Percentiles rank a stretch among this genome's conserved stretches.
Conservation (phyloP, 2,113 vertebrate species). For the Oncorhynchus nerka region DNA sequence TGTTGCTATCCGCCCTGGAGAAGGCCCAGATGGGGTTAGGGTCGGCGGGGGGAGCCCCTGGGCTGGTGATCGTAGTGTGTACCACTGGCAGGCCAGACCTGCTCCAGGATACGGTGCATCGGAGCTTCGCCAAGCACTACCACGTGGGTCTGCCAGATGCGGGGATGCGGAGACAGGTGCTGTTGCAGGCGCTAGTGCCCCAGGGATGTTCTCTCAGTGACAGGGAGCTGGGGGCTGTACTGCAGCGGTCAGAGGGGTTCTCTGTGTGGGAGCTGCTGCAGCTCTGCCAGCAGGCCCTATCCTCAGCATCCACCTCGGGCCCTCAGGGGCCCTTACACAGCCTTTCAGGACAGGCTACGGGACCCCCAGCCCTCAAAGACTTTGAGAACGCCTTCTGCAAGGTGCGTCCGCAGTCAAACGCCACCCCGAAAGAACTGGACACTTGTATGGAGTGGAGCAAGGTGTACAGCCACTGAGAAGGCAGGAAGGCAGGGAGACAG, state of each 20-base stretch:
- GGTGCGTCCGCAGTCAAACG: slow-evolving; percentile 75
- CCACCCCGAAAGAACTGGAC: slow-evolving; percentile 88
- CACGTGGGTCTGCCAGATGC: slow-evolving; percentile 84
- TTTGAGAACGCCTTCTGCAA: slow-evolving; percentile 91
- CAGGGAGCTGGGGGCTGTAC: slow-evolving; percentile 82
- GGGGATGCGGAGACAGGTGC: slow-evolving; percentile 81
- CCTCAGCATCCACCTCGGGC: slow-evolving; percentile 60
- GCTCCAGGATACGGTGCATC: slow-evolving; percentile 86
- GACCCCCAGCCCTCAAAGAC: slow-evolving; percentile 83
- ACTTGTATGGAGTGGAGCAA: slow-evolving; percentile 92
- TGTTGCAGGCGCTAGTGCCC: slow-evolving; percentile 82
- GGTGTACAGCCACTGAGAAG: slow-evolving; percentile 81
- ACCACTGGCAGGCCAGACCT: slow-evolving; percentile 85
- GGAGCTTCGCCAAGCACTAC: slow-evolving; percentile 86
- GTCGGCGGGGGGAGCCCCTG: slow-evolving; percentile 37
- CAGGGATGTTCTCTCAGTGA: slow-evolving; percentile 85
- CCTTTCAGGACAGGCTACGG: slow-evolving; percentile 71
- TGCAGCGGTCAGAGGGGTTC: slow-evolving; percentile 89
- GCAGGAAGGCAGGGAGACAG: slow-evolving; percentile 36
- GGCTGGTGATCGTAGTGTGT: slow-evolving; percentile 81
- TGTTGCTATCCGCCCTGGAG: slow-evolving; percentile 85
- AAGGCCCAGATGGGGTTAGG: slow-evolving; percentile 71
- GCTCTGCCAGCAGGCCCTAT: slow-evolving; percentile 86
- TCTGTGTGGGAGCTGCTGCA: slow-evolving; percentile 84
- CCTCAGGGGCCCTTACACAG: slow-evolving; percentile 53